Evolutionary conservation across 1,140 invertebrate genomes (phyloP).

Genomic region (Aethina tumida): DNA sequence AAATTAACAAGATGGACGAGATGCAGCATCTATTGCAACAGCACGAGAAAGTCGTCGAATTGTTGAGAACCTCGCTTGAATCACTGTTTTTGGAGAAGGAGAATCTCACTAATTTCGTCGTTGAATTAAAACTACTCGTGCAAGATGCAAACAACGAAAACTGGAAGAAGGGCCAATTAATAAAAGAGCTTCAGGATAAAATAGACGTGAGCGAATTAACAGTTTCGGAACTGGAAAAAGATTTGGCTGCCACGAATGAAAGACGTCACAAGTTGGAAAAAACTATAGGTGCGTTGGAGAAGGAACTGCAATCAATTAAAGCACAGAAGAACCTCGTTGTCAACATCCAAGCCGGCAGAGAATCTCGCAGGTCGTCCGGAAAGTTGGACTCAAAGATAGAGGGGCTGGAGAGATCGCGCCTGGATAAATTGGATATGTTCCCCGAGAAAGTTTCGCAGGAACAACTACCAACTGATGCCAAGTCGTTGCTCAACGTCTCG

Average conservation of each 20-base stretch:
- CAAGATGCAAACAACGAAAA: slow-evolving; percentile 1
- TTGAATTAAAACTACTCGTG: neutral
- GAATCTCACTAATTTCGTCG: slow-evolving; percentile 17
- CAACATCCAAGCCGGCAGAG: too few species aligned
- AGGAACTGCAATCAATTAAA: slow-evolving; percentile 26
- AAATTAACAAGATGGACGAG: slow-evolving; percentile 23
- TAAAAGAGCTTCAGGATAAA: slow-evolving; percentile 20
- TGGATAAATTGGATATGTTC: too few species aligned
- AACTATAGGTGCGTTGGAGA: slow-evolving; percentile 26
- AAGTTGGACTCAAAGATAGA: too few species aligned
- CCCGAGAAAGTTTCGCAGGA: too few species aligned
- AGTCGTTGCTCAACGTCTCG: too few species aligned
- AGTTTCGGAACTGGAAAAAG: slow-evolving; percentile 22
- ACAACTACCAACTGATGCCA: too few species aligned
- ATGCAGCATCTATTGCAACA: slow-evolving; percentile 29
- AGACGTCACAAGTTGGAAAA: slow-evolving; percentile 32
- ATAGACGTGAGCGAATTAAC: slow-evolving; percentile 18
- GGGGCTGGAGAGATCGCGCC: too few species aligned
- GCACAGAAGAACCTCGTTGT: too few species aligned
- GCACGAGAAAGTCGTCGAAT: slow-evolving; percentile 24
- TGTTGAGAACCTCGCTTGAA: slow-evolving; percentile 29
- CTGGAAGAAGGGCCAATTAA: slow-evolving; percentile 15
- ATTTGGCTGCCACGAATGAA: slow-evolving; percentile 24
- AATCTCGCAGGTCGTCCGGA: too few species aligned
- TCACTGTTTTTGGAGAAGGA: slow-evolving; percentile 28